phyloP scores from a whole-genome alignment of 2,113 vertebrate species.

The Micronisus gabar region DNA sequence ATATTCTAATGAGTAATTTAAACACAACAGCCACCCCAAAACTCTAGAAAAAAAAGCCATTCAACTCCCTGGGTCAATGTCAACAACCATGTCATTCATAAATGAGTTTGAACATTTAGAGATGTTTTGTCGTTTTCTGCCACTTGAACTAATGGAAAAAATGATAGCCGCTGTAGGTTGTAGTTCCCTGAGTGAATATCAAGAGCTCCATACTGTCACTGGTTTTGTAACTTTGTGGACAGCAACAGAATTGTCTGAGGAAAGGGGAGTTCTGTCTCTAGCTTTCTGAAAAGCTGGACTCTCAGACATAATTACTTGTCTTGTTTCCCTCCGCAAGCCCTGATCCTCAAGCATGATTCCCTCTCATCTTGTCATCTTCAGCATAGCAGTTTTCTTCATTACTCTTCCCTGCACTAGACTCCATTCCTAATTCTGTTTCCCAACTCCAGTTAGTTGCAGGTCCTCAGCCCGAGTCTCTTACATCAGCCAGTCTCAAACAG shows the following conservation, averaged over 20 bases:
- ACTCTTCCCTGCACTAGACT: neutral
- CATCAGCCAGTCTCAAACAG: neutral
- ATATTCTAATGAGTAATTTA: neutral
- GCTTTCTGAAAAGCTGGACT: neutral
- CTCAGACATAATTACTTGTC: neutral
- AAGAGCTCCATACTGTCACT: neutral
- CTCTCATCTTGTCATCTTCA: neutral
- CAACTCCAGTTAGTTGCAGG: neutral
- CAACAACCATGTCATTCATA: neutral
- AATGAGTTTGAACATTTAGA: neutral
- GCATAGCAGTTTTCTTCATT: neutral
- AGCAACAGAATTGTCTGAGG: neutral
- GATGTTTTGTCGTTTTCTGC: neutral
- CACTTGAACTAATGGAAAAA: neutral
- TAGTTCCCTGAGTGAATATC: neutral
- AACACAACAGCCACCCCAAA: neutral
- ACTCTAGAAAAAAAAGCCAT: neutral
- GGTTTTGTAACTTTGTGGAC: neutral
- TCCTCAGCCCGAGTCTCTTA: neutral
- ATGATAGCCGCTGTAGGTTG: neutral
- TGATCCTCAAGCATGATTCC: neutral
- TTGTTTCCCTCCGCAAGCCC: neutral
- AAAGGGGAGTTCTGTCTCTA: neutral
- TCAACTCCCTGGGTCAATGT: neutral
- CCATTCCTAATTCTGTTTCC: neutral